A percentile compares a stretch with the other conserved stretches of the same genome.
These are phyloP conservation scores for Trichogramma dendrolimi DNA, from an alignment of 2,888 invertebrate genomes.

Conservation along the genomic window DNA sequence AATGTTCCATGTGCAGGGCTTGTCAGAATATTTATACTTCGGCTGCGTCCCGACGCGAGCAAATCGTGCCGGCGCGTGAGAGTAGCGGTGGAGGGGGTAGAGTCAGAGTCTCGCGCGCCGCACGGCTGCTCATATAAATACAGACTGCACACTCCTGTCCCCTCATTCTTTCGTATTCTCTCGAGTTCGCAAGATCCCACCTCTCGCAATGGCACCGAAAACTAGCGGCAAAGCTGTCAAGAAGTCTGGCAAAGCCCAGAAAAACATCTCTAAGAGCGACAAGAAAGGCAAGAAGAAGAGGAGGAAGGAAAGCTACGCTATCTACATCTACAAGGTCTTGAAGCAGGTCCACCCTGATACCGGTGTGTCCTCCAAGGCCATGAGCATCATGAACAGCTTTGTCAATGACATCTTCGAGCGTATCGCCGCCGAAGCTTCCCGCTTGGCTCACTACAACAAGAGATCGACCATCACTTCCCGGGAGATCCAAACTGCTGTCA, in stretches of 20 bases:
- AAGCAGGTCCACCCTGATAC: slow-evolving; percentile 54
- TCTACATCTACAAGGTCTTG: slow-evolving; percentile 12
- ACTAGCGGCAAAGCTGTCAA: slow-evolving; percentile 47
- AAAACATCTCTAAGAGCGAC: slow-evolving; percentile 41
- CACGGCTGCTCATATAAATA: too few species aligned
- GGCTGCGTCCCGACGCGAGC: too few species aligned
- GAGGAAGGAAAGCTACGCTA: slow-evolving; percentile 40
- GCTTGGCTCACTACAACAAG: slow-evolving; percentile 35
- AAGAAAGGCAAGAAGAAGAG: slow-evolving; percentile 44
- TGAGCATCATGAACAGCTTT: slow-evolving; percentile 36
- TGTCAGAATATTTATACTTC: too few species aligned
- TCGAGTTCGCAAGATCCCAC: too few species aligned
- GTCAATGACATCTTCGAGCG: slow-evolving; percentile 43
- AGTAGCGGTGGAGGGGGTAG: too few species aligned
- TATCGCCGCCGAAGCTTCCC: slow-evolving; percentile 38
- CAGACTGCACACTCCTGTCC: too few species aligned
- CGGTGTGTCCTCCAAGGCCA: slow-evolving; percentile 50
- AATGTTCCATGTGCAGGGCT: too few species aligned
- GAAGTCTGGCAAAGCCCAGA: slow-evolving; percentile 51
- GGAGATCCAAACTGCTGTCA: slow-evolving; percentile 57
- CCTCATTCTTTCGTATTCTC: too few species aligned
- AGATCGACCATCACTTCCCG: slow-evolving; percentile 64
- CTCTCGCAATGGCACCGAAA: slow-evolving; percentile 30
- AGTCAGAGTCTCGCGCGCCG: too few species aligned
- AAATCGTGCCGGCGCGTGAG: too few species aligned